Evolutionary conservation across 1,140 invertebrate genomes (phyloP), one percentile per base, ranked within the genome.

Genomic region (Pseudomyrmex sp.): DNA sequence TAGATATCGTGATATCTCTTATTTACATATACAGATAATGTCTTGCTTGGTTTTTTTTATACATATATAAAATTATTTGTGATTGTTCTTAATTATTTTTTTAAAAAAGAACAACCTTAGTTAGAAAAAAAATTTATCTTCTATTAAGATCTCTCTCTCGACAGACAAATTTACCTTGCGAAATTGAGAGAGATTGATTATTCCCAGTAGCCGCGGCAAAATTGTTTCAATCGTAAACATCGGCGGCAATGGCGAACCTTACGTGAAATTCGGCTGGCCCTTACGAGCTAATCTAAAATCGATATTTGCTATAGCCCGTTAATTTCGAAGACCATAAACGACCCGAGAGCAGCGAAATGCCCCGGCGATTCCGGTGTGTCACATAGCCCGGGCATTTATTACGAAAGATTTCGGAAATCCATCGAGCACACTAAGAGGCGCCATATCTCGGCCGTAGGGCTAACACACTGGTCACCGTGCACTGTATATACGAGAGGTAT

Each of bases 391-490:
- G 5, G 79, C 86, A 91, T 92, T 90, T 89, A 90, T 92, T 90
- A 90, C 87, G 88, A 89, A 93, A 92, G 91, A 92, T 88, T 92
- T 86, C 82, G 86, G 84, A 90, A 92, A 93, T 93, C 91, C 91
- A 90, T 93, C 91, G 90, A 90, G 87, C 84, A 84, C 69, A 84
- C 69, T 79, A 69, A 89, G 72, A 68, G 76, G 83, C 62, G 50
- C 77, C 85, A 75, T 75, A 66, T 54, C 35, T 10, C 48, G 48
- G 48, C 44, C 73, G 56, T 73, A 35, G 70, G 62, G 83, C 83
- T 87, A 88, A 86, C 86, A 83, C 84, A 76, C 84, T 70, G 89
- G 86, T 88, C 89, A 88, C 84, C 83, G 59, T 65, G 66, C 86
- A 80, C 74, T 85, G 89, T 92, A 35, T 35, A 35, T 35, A 88